phyloP scores from a whole-genome alignment of 2,888 invertebrate species.

The Bombylius discolor region DNA sequence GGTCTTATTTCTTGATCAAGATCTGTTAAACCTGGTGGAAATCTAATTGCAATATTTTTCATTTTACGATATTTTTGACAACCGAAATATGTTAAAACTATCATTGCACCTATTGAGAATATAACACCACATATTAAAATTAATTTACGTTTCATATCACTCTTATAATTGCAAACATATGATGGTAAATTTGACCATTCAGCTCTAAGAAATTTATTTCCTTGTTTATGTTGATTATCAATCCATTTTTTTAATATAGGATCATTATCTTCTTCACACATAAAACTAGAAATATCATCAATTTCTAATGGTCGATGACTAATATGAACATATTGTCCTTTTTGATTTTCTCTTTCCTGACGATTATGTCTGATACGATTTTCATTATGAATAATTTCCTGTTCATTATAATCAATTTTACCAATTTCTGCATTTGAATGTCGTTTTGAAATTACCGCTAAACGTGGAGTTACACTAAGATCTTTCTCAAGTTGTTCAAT shows the following conservation, averaged over 20 bases:
- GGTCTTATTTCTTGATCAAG: conserved; percentile 24
- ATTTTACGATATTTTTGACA: conserved; percentile 27
- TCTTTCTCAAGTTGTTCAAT: background rate
- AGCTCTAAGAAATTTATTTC: conserved; percentile 5
- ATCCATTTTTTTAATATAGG: conserved; percentile 1
- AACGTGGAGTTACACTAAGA: background rate
- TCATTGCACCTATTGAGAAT: conserved; percentile 10
- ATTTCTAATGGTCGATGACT: background rate
- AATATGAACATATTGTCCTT: background rate
- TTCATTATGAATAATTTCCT: background rate
- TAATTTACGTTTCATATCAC: conserved; percentile 13
- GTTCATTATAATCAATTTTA: conserved; percentile 2
- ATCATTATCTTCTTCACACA: conserved; percentile 7
- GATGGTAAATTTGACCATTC: conserved; percentile 8
- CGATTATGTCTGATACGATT: conserved; percentile 9
- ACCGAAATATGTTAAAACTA: conserved; percentile 16
- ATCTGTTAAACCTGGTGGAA: conserved; percentile 26
- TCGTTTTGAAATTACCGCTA: conserved; percentile 7
- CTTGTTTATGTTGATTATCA: background rate
- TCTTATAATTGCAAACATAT: conserved; percentile 2
- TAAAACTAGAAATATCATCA: background rate
- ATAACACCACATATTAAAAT: conserved; percentile 16
- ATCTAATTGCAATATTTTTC: conserved; percentile 27
- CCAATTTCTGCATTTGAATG: conserved; percentile 18
- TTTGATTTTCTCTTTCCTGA: conserved; percentile 13